phyloP scores from a whole-genome alignment of 2,888 invertebrate species.

The Thymelicus lineola region DNA sequence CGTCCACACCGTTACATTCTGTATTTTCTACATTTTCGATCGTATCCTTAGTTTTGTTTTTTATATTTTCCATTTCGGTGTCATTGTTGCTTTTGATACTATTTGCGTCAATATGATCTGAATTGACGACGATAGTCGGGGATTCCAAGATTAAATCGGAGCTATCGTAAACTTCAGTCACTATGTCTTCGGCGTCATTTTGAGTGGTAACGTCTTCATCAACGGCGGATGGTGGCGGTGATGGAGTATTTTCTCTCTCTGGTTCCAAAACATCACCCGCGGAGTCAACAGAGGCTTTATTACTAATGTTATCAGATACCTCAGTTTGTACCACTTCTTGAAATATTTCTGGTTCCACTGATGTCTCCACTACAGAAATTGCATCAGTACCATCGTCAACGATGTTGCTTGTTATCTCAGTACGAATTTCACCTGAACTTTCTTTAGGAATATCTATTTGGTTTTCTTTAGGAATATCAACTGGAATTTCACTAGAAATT shows the following conservation, averaged over 20 bases:
- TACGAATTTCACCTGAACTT: neutral
- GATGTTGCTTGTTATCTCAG: neutral
- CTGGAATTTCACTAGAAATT: neutral
- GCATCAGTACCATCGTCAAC: constrained; percentile 3
- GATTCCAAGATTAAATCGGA: constrained; percentile 32
- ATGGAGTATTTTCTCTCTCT: constrained; percentile 52
- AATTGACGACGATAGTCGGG: constrained; percentile 27
- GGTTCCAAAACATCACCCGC: constrained; percentile 31
- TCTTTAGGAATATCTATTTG: neutral
- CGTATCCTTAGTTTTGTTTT: constrained; percentile 55
- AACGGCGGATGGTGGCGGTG: constrained; percentile 58
- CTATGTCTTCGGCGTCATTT: constrained; percentile 30
- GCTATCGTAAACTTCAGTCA: constrained; percentile 26
- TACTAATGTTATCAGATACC: constrained; percentile 4
- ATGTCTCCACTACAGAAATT: constrained; percentile 1
- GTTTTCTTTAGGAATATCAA: constrained; percentile 10
- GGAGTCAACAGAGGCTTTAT: constrained; percentile 16
- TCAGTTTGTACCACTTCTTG: constrained; percentile 17
- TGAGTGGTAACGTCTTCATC: constrained; percentile 39
- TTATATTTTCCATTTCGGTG: constrained; percentile 53
- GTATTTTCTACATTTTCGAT: constrained; percentile 48
- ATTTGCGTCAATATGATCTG: constrained; percentile 23
- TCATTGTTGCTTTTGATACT: constrained; percentile 45
- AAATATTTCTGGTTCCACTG: neutral
- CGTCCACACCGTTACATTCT: constrained; percentile 61